These are phyloP conservation scores for Metaphire vulgaris DNA, from an alignment of 1,140 invertebrate species.

Conservation along the genomic window DNA sequence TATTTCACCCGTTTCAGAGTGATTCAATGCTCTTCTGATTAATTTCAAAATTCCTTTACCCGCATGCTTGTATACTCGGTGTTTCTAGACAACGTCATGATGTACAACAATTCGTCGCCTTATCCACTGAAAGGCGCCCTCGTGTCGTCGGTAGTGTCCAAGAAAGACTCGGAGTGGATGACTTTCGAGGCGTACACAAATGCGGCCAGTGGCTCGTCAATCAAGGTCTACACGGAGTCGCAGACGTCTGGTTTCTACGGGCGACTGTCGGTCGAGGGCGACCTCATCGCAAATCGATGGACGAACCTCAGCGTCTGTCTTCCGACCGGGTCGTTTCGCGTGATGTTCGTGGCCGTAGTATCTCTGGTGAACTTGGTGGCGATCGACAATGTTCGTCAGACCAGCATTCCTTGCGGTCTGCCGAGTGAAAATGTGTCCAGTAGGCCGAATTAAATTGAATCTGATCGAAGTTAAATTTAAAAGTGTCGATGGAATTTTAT, in stretches of 20 bases:
- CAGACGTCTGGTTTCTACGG: neutral
- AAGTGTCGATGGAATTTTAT: neutral
- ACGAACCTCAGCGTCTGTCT: neutral
- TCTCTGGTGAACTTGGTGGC: neutral
- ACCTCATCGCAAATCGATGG: neutral
- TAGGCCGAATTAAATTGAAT: too few species aligned
- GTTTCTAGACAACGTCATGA: neutral
- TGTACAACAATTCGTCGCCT: neutral
- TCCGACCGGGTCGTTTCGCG: neutral
- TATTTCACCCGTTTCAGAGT: too few species aligned
- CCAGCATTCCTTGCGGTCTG: neutral
- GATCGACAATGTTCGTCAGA: neutral
- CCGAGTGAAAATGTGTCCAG: too few species aligned
- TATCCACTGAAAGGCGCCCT: neutral
- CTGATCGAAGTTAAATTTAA: too few species aligned
- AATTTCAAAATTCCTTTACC: too few species aligned
- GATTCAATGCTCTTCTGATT: too few species aligned
- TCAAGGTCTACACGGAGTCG: neutral
- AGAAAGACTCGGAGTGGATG: neutral
- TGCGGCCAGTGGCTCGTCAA: neutral
- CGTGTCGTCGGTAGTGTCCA: neutral
- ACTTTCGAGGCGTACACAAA: neutral
- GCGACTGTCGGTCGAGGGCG: neutral
- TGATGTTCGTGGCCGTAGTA: neutral
- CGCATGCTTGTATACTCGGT: too few species aligned